Evolutionary conservation across 2,797 vertebrate genomes (phyloP), one percentile per base, ranked within the genome.

Genomic region (Masticophis lateralis): DNA sequence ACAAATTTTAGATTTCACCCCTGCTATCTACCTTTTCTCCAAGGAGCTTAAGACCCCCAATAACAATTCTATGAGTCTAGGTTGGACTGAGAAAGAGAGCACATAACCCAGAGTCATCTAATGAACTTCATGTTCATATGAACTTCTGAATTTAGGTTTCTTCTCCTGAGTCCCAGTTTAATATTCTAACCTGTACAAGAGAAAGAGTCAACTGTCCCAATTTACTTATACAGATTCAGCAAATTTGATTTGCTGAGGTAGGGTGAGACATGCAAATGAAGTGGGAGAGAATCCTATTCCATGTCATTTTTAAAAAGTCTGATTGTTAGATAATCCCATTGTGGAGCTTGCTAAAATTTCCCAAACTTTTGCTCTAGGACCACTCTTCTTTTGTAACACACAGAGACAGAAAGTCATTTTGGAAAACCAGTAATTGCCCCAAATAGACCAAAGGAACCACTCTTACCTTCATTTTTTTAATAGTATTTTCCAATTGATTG

Each of bases 381-480:
- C 25, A 66, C 6, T 55, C 53, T 56, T 10, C 18, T 57, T 32
- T 57, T 88, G 32, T 12, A 22, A 47, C 55, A 88, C 0, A 1
- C n/a, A 57, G n/a, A 55, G 10, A 2, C n/a, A 37, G 55, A 32
- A 22, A 59, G 4, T 57, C 87, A 59, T 22, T 53, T 88, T 88
- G 55, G 20, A 60, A 88, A 59, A 88, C n/a, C 56, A 88, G 22
- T 86, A n/a, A 53, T 61, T 86, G 5, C 9, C 3, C 3, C 43
- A 13, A 63, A 56, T 3, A 37, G 90, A 11, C 11, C 20, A 25
- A 91, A 79, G 32, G 37, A 79, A 60, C 37, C 47, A 47, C 9
- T 63, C 27, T 63, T 91, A 93, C 93, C 87, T 93, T 89, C 90
- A 93, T 93, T 91, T 93, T 93, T 60, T 89, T 86, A 27, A 89